Conservation (phyloP, 2,888 invertebrate species). For the Trissolcus japonicus region DNA sequence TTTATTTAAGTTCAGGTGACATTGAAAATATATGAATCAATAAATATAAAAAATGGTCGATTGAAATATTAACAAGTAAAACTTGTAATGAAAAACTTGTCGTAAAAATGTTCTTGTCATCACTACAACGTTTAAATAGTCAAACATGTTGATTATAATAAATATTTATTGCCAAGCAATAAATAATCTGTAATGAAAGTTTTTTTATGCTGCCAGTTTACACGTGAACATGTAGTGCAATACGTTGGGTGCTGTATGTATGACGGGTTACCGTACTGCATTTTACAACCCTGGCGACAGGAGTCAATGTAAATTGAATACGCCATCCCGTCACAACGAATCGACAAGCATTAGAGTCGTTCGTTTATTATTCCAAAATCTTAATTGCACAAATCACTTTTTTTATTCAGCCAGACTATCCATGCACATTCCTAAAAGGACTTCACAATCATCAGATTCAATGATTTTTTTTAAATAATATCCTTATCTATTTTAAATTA, state of each 20-base stretch:
- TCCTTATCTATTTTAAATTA: background rate
- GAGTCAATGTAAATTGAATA: conserved; percentile 56
- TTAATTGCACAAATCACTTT: conserved; percentile 39
- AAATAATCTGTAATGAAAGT: conserved; percentile 34
- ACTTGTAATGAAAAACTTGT: background rate
- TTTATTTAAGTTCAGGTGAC: too few relatives aligned
- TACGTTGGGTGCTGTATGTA: conserved; percentile 51
- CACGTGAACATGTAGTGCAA: conserved; percentile 41
- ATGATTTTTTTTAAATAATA: background rate
- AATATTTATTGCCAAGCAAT: conserved; percentile 11
- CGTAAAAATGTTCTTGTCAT: background rate
- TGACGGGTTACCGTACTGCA: conserved; percentile 55
- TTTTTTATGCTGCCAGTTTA: conserved; percentile 30
- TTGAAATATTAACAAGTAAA: background rate
- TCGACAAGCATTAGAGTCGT: conserved; percentile 50
- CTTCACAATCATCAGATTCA: too few relatives aligned
- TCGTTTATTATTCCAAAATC: conserved; percentile 50
- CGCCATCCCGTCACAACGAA: conserved; percentile 52
- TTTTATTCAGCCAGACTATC: background rate
- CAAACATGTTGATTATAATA: conserved; percentile 3
- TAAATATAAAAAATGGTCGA: too few relatives aligned
- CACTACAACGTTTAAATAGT: conserved; percentile 3
- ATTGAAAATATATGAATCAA: too few relatives aligned
- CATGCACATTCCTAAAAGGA: too few relatives aligned
- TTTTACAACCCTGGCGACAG: conserved; percentile 54